Conservation (phyloP, 2,888 invertebrate species). For the Epistrophe eligans region DNA sequence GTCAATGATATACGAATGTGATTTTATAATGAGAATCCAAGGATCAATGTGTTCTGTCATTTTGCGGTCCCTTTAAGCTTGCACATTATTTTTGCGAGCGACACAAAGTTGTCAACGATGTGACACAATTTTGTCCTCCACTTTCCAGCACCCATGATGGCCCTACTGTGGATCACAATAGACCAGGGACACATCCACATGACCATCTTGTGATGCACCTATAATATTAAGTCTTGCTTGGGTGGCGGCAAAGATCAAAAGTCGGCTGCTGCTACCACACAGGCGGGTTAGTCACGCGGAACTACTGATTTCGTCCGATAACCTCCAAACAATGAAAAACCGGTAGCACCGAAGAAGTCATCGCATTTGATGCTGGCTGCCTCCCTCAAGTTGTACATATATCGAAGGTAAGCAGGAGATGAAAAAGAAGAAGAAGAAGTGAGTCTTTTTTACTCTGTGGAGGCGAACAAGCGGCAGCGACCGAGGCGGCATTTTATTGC, state of each 20-base stretch:
- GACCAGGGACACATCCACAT: constrained; percentile 27
- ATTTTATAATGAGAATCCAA: constrained; percentile 61
- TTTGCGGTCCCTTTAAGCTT: constrained; percentile 60
- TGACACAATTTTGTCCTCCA: constrained; percentile 69
- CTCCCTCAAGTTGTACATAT: constrained; percentile 59
- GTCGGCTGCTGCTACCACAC: constrained; percentile 9
- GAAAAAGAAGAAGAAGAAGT: not conserved
- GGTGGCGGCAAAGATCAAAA: constrained; percentile 65
- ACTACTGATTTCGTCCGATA: constrained; percentile 69
- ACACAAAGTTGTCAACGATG: constrained; percentile 63
- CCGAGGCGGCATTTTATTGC: constrained; percentile 56
- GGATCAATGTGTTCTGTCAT: constrained; percentile 43
- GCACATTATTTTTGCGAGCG: constrained; percentile 27
- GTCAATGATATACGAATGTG: constrained; percentile 21
- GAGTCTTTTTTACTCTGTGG: constrained; percentile 15
- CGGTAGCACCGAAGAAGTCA: constrained; percentile 57
- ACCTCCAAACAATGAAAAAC: constrained; percentile 70
- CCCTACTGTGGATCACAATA: constrained; percentile 42
- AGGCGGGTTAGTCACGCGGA: constrained; percentile 67
- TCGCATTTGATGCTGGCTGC: constrained; percentile 56
- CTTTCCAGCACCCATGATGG: constrained; percentile 40
- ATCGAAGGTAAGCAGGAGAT: constrained; percentile 13
- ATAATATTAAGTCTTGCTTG: not conserved
- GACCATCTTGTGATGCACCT: not conserved
- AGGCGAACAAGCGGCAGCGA: constrained; percentile 11